Conservation (phyloP, 2,888 invertebrate species). For the Alentia gelatinosa region DNA sequence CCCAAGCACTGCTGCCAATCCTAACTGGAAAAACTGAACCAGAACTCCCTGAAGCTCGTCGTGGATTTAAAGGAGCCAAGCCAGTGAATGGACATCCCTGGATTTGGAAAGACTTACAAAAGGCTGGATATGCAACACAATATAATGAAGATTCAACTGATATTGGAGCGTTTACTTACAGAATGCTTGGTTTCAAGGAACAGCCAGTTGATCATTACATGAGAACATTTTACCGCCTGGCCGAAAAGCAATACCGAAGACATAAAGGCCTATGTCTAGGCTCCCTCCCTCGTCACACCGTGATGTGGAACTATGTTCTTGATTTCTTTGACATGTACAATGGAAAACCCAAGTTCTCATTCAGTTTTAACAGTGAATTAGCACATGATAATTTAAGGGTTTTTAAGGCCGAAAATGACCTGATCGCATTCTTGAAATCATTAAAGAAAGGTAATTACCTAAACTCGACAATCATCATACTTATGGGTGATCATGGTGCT, state of each 20-base stretch:
- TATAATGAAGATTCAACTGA: slow-evolving; percentile 92
- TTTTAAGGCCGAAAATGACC: slow-evolving; percentile 86
- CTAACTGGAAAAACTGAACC: slow-evolving; percentile 43
- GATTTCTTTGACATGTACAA: slow-evolving; percentile 85
- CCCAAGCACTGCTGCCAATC: slow-evolving; percentile 42
- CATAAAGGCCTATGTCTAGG: slow-evolving; percentile 84
- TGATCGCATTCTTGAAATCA: slow-evolving; percentile 82
- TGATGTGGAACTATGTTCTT: slow-evolving; percentile 80
- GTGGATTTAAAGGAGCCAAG: slow-evolving; percentile 83
- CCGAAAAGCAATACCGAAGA: background rate
- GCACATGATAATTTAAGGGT: slow-evolving; percentile 91
- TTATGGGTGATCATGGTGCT: slow-evolving; percentile 95
- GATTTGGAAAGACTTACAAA: slow-evolving; percentile 89
- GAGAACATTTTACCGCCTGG: slow-evolving; percentile 82
- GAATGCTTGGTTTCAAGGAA: slow-evolving; percentile 88
- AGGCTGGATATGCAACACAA: slow-evolving; percentile 84
- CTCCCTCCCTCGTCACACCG: slow-evolving; percentile 85
- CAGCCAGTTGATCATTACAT: slow-evolving; percentile 95
- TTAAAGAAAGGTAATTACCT: slow-evolving; percentile 75
- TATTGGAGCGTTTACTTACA: slow-evolving; percentile 92
- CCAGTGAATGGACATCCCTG: slow-evolving; percentile 90
- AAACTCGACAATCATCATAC: slow-evolving; percentile 88
- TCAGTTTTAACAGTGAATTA: slow-evolving; percentile 93
- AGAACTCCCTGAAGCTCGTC: slow-evolving; percentile 51
- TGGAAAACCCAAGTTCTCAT: slow-evolving; percentile 88